Base-by-base conservation (phyloP, 2,113 vertebrate species). In the Cochlearius cochlearius region DNA sequence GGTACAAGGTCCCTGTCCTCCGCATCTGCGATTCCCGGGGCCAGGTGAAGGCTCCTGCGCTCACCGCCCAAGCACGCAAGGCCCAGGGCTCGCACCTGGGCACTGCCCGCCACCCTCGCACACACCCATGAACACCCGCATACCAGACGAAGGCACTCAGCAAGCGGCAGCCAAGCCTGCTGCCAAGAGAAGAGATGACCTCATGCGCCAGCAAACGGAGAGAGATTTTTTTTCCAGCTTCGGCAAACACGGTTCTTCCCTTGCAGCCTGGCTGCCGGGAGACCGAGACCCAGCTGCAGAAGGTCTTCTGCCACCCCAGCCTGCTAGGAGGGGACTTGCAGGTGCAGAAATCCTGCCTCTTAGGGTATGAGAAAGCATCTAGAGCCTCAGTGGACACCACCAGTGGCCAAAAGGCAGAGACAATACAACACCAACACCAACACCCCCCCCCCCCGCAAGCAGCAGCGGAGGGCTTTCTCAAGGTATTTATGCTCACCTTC, bases 71-170 rank as follows among this genome's bases (percentile, higher is more conserved):
- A 39, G 41, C 67, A 68, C 5, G 23, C 80, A 71, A 4, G 9
- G 14, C n/a, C 25, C 81, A 21, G 36, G 5, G 34, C 27, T 15
- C 67, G 9, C 67, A 22, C 26, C 41, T 29, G 22, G 66, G 55
- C 67, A 43, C 41, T 7, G 11, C 80, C 90, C 20, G 11, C 47
- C 41, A 1, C 29, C 69, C 49, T 55, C 15, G 3, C 83, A 49
- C 92, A 88, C 92, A 13, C 81, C 91, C 92, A 6, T 30, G 5
- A 6, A 15, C 88, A 32, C 41, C 73, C 30, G 0, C 95, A 92
- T 95, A 74, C 94, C 96, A 89, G 83, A 84, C 26, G 1, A 26
- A 72, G 86, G 83, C 76, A 53, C 92, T 91, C 90, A 81, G 85
- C 26, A 6, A 55, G 80, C 21, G 3, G 47, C 71, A 39, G 90